Conservation (phyloP, 2,888 invertebrate species). For the Agriopis aurantiaria region DNA sequence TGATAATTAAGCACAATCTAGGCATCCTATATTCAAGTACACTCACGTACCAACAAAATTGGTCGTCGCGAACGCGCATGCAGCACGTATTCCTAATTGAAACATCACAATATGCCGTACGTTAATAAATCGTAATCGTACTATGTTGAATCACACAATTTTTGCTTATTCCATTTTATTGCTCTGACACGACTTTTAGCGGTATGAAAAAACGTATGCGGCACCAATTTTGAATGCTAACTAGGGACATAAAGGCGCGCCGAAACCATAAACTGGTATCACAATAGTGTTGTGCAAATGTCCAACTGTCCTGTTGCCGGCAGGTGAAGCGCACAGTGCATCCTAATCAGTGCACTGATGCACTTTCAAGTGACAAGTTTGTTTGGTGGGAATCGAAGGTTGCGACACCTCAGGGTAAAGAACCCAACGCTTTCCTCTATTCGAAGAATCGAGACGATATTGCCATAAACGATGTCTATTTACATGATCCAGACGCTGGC, state of each 20-base stretch:
- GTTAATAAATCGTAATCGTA: constrained; percentile 62
- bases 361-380: constrained; percentile 59
- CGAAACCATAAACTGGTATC: constrained; percentile 84
- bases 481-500: constrained; percentile 26
- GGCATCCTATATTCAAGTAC: constrained; percentile 40
- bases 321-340: constrained; percentile 70
- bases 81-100: constrained; percentile 58
- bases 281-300: constrained; percentile 85
- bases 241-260: constrained; percentile 78
- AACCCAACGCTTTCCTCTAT: constrained; percentile 34
- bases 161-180: constrained; percentile 74
- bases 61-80: constrained; percentile 48
- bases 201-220: constrained; percentile 80
- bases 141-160: constrained; percentile 67
- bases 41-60: constrained; percentile 55
- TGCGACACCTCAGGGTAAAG: constrained; percentile 9
- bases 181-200: constrained; percentile 79
- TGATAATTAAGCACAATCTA: constrained; percentile 23
- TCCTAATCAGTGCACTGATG: constrained; percentile 80
- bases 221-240: constrained; percentile 83
- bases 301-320: constrained; percentile 77
- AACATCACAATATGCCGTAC: constrained; percentile 56
- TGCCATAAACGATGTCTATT: constrained; percentile 8
- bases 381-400: constrained; percentile 71
- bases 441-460: constrained; percentile 15